Evolutionary conservation across 2,113 vertebrate species (phyloP), one percentile per base, ranked within the genome.

Genomic region (Phyllostomus hastatus): DNA sequence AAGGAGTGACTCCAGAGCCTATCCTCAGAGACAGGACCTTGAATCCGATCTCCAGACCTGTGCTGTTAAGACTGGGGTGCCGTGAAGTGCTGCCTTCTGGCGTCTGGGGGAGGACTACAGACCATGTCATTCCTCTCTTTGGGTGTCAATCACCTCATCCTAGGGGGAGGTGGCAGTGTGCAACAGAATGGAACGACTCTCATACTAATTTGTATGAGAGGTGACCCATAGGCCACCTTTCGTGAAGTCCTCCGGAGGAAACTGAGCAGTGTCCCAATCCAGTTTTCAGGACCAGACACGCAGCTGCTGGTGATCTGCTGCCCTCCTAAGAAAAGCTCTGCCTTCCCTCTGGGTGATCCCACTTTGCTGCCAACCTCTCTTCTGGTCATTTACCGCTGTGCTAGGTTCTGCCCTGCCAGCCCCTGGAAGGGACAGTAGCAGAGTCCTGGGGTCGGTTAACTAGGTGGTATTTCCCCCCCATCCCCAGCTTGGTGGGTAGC

Each of bases 161-260:
- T 73, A 2, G 22, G 19, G 35, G 52, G n/a, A 35, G 10, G 38
- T 8, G 28, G 24, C 38, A 0, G 5, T 28, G 9, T 24, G 33
- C 10, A 35, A 46, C 66, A 83, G 35, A 75, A 66, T 24, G 19
- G 85, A 28, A 33, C 3, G 8, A 22, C 43, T 72, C 24, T 24
- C 59, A 26, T 2, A 31, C 15, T 38, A 1, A 0, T 70, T 12
- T 69, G 38, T 19, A 46, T n/a, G n/a, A n/a, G n/a, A n/a, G n/a
- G n/a, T n/a, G n/a, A n/a, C 57, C 88, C 57, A 31, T 7, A 26
- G 35, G 35, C n/a, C 52, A 88, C 72, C 22, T 69, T 69, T 86
- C 61, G 4, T 26, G n/a, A 52, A 79, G 69, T 59, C 24, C 57
- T 3, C 57, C 9, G 2, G 38, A 12, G 16, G 59, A 19, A 75